These are phyloP conservation scores for Leptoteleia sp. DNA, from an alignment of 1,140 invertebrate genomes.

Conservation along the genomic window DNA sequence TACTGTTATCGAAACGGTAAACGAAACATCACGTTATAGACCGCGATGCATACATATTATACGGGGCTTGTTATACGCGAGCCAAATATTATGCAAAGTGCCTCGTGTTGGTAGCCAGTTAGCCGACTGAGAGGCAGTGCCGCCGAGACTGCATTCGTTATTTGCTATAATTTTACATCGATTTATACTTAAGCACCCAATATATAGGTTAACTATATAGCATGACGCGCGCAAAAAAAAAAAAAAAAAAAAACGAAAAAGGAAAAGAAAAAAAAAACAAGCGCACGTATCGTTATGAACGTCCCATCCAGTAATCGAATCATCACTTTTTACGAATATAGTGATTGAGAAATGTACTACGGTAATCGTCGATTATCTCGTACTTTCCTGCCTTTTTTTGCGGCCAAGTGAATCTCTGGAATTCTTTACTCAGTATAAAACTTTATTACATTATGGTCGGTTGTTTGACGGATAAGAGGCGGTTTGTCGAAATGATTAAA, in stretches of 20 bases:
- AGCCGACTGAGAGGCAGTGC: constrained; percentile 58
- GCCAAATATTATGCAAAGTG: constrained; percentile 75
- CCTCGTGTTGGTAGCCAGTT: constrained; percentile 69
- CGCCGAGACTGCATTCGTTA: constrained; percentile 66
- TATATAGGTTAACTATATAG: constrained; percentile 66
- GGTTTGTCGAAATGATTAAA: constrained; percentile 31
- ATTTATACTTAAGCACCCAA: constrained; percentile 70
- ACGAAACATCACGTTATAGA: constrained; percentile 66
- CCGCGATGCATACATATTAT: constrained; percentile 65
- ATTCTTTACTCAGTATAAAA: constrained; percentile 40
- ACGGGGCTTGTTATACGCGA: constrained; percentile 70
- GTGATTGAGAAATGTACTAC: constrained; percentile 59
- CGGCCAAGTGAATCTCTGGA: constrained; percentile 34
- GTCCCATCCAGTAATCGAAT: constrained; percentile 61
- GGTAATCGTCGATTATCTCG: constrained; percentile 47
- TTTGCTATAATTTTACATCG: constrained; percentile 73
- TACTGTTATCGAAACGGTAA: constrained; percentile 62
- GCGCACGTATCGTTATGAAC: constrained; percentile 52
- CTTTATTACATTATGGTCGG: constrained; percentile 37
- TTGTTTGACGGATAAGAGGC: constrained; percentile 19
- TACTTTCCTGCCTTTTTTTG: constrained; percentile 42
- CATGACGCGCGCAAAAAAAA: constrained; percentile 13
- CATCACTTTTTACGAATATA: constrained; percentile 62
- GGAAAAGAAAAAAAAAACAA: constrained; percentile 43
- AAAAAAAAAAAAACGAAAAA: too few species aligned